Evolutionary conservation across 35 echinoderm and acorn worm species (phyloP).

Genomic region (Apostichopus californicus): DNA sequence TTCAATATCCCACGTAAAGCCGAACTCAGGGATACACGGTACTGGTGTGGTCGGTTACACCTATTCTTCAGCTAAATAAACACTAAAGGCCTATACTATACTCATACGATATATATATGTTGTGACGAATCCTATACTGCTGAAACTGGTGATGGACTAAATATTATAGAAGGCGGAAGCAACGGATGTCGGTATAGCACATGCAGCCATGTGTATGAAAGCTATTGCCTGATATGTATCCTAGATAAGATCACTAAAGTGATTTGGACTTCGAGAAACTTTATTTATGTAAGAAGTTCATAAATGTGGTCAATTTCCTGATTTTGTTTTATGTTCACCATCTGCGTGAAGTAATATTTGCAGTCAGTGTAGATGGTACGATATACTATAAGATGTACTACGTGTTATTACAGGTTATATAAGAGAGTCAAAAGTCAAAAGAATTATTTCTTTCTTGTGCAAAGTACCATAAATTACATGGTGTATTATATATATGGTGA

Average conservation of each 20-base stretch:
- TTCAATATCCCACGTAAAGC: not conserved
- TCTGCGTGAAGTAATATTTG: not conserved
- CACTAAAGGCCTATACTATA: too few relatives aligned
- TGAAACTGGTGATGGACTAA: too few relatives aligned
- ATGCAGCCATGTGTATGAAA: not conserved
- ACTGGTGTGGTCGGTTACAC: not conserved
- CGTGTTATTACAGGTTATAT: too few relatives aligned
- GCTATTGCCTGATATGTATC: not conserved
- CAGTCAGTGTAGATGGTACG: too few relatives aligned
- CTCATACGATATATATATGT: too few relatives aligned
- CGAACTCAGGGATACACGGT: not conserved
- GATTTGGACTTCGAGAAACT: not conserved
- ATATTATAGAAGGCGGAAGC: not conserved
- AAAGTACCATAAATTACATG: too few relatives aligned
- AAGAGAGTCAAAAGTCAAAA: too few relatives aligned
- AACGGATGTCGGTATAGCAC: not conserved
- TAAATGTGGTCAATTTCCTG: not conserved
- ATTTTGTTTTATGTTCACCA: not conserved
- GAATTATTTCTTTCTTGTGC: too few relatives aligned
- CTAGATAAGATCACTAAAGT: not conserved
- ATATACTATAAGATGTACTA: too few relatives aligned
- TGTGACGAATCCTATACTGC: too few relatives aligned
- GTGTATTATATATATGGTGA: too few relatives aligned
- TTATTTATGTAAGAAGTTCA: not conserved
- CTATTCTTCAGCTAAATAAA: not conserved